These are phyloP conservation scores for Carettochelys insculpta DNA, from an alignment of 2,113 vertebrate species.

Conservation along the genomic window DNA sequence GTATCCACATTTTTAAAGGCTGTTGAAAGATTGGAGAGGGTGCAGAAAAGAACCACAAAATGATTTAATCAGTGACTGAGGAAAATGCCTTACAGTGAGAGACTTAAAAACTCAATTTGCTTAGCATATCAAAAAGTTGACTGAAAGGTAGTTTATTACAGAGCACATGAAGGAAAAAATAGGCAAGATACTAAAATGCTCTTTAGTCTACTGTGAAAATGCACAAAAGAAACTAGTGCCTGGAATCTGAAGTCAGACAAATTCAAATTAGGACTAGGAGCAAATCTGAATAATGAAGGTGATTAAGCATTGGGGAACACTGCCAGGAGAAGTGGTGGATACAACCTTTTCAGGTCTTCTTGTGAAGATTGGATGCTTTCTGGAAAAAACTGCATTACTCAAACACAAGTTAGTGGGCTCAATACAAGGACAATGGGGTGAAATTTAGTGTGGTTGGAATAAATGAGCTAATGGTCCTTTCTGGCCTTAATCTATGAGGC, in stretches of 20 bases:
- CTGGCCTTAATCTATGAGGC: neutral
- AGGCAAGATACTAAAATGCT: neutral
- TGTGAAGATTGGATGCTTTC: neutral
- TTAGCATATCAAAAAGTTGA: neutral
- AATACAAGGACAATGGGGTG: neutral
- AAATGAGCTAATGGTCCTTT: neutral
- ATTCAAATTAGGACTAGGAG: neutral
- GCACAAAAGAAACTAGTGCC: neutral
- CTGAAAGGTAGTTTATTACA: neutral
- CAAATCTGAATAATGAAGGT: neutral
- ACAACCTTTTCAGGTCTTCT: neutral
- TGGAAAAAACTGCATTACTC: neutral
- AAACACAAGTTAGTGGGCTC: neutral
- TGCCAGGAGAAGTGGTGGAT: neutral
- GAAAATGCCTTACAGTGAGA: neutral
- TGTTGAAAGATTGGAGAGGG: neutral
- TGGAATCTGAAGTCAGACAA: neutral
- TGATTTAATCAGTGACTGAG: neutral
- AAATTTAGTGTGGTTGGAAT: neutral
- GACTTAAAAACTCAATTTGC: neutral
- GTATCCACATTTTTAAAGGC: neutral
- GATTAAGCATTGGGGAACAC: neutral
- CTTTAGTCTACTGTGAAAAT: neutral
- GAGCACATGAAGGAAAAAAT: neutral
- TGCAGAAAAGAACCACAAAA: rapidly evolving